phyloP scores from a whole-genome alignment of 2,797 vertebrate genomes.

The Sparidentex hasta region DNA sequence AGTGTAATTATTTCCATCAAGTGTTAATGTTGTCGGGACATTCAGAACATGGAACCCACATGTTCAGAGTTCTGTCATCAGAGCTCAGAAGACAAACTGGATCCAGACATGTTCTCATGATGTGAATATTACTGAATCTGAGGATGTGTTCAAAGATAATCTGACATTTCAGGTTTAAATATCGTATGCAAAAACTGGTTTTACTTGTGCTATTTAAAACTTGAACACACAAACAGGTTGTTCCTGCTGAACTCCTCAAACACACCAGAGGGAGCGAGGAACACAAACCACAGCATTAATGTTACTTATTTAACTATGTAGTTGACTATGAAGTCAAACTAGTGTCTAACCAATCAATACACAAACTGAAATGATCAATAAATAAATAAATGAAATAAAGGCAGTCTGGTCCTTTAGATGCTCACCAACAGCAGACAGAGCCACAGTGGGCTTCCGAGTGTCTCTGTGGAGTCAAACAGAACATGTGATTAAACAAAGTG shows the following conservation, averaged over 20 bases:
- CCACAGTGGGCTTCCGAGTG: conserved; percentile 93
- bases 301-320: too few relatives aligned
- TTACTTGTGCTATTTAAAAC: too few relatives aligned
- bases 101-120: too few relatives aligned
- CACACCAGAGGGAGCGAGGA: background rate
- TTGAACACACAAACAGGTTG: background rate
- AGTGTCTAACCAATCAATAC: background rate
- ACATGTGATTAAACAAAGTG: too few relatives aligned
- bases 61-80: too few relatives aligned
- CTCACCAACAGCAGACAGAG: conserved; percentile 96
- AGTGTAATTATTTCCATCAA: too few relatives aligned
- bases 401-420: conserved; percentile 33
- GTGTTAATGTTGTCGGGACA: too few relatives aligned
- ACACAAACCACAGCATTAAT: too few relatives aligned
- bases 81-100: too few relatives aligned
- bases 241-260: background rate
- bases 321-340: background rate
- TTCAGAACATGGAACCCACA: too few relatives aligned
- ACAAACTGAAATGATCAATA: background rate
- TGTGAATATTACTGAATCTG: background rate
- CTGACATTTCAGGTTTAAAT: background rate
- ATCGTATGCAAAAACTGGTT: background rate
- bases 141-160: background rate
- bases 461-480: conserved; percentile 86
- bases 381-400: background rate